Evolutionary conservation across 2,797 vertebrate species (phyloP), one percentile per base, ranked within the genome.

Genomic region (Falco berigora): DNA sequence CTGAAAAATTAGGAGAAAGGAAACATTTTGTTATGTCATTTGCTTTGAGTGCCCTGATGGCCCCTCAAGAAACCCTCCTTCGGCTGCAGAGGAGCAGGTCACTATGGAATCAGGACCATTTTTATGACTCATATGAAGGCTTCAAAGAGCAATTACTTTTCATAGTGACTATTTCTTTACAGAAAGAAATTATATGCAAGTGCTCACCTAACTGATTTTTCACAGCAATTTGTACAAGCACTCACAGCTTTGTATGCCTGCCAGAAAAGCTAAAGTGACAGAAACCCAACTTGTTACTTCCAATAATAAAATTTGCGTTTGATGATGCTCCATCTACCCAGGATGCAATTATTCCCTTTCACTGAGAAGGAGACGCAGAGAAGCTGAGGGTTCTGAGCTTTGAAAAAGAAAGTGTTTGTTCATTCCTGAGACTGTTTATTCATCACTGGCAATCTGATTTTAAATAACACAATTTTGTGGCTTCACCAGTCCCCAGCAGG

Each of bases 1-100:
- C 99, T 98, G 92, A 95, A 95, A 96, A 24, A 81, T 77, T 4
- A 67, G 42, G 38, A 90, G 32, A 97, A 93, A 86, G 9, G 21
- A 86, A 74, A 66, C 10, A 16, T 44, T 75, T 55, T 27, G 52
- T 81, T 32, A 23, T 4, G 7, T 15, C 36, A 75, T 67, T 78
- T 71, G 46, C 71, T 47, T 55, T 58, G 22, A 61, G 38, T 23
- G n/a, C 47, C 61, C 64, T 69, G 47, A 61, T 22, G 19, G 0
- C 8, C 16, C 7, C 11, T 14, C 25, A 32, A 71, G 69, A 94
- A 73, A 63, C 16, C 30, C 9, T 58, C 46, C n/a, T 50, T 20
- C 4, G 3, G 28, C 64, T 76, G 64, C n/a, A 74, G 52, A 86
- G 25, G 25, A 90, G 34, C 16, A 36, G 40, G 23, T 53, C 86